phyloP scores from a whole-genome alignment of 2,888 invertebrate genomes.

The Drosophila picticornis region DNA sequence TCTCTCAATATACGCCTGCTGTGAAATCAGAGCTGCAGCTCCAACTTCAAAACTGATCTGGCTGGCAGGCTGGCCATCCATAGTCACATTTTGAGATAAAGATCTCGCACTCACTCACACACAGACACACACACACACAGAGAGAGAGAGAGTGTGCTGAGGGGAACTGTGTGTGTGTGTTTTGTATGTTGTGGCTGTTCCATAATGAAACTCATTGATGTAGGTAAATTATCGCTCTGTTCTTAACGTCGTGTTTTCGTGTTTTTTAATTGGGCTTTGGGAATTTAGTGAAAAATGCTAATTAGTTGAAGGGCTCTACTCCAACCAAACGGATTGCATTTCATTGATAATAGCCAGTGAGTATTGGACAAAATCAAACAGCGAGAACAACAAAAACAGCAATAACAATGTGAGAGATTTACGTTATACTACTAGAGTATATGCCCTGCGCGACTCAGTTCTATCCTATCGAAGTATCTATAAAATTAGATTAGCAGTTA shows the following conservation, averaged over 20 bases:
- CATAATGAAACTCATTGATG: slow-evolving; percentile 84
- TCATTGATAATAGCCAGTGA: slow-evolving; percentile 73
- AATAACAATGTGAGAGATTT: slow-evolving; percentile 60
- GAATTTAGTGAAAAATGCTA: slow-evolving; percentile 84
- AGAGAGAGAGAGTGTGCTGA: not conserved
- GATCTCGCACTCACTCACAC: slow-evolving; percentile 56
- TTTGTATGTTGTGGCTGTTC: slow-evolving; percentile 45
- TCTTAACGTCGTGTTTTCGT: slow-evolving; percentile 82
- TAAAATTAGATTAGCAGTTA: slow-evolving; percentile 82
- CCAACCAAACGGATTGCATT: slow-evolving; percentile 68
- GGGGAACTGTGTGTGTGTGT: slow-evolving; percentile 4
- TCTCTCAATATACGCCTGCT: slow-evolving; percentile 68
- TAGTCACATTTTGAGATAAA: slow-evolving; percentile 76
- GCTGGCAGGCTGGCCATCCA: slow-evolving; percentile 35
- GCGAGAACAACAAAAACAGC: slow-evolving; percentile 10
- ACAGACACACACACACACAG: slow-evolving; percentile 2
- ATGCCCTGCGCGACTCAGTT: slow-evolving; percentile 5
- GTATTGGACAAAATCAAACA: slow-evolving; percentile 49
- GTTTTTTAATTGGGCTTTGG: slow-evolving; percentile 84
- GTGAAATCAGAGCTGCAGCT: slow-evolving; percentile 78
- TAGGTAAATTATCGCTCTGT: slow-evolving; percentile 84
- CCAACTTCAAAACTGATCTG: slow-evolving; percentile 24
- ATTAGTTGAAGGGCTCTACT: slow-evolving; percentile 78
- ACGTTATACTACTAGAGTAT: slow-evolving; percentile 39
- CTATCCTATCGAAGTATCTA: slow-evolving; percentile 60